Conservation (phyloP, 2,888 invertebrate genomes). For the Frankliniella fusca region DNA sequence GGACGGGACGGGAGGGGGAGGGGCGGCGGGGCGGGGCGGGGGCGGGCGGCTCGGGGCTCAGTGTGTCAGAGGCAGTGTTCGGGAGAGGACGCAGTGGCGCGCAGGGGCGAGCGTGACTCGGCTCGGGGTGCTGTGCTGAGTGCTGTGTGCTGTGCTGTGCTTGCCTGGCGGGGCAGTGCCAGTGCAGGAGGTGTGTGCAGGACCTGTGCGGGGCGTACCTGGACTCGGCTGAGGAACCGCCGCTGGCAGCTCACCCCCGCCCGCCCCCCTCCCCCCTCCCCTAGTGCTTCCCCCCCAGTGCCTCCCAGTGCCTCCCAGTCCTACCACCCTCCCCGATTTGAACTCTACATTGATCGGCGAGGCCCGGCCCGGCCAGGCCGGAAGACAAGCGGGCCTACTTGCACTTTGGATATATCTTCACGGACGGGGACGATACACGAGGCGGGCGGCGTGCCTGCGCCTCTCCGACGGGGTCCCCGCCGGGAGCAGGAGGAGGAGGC, state of each 20-base stretch:
- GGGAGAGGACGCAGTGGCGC: background rate
- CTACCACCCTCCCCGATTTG: background rate
- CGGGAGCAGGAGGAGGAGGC: too few species aligned
- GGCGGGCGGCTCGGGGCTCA: background rate
- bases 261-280: too few species aligned
- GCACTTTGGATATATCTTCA: constrained; percentile 13
- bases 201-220: too few species aligned
- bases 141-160: background rate
- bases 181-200: too few species aligned
- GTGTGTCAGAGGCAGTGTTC: constrained; percentile 21
- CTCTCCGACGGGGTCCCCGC: too few species aligned
- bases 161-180: background rate
- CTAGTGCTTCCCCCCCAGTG: background rate
- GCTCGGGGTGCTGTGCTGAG: background rate
- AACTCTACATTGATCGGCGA: background rate
- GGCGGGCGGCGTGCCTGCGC: background rate
- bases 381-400: background rate
- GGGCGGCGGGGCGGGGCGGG: background rate
- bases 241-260: background rate
- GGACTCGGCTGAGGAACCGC: background rate
- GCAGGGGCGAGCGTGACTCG: background rate
- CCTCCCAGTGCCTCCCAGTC: background rate
- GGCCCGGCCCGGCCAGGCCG: background rate
- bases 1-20: background rate
- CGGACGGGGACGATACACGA: background rate